phyloP scores from a whole-genome alignment of 2,113 vertebrate species.

The Varanus salvator region DNA sequence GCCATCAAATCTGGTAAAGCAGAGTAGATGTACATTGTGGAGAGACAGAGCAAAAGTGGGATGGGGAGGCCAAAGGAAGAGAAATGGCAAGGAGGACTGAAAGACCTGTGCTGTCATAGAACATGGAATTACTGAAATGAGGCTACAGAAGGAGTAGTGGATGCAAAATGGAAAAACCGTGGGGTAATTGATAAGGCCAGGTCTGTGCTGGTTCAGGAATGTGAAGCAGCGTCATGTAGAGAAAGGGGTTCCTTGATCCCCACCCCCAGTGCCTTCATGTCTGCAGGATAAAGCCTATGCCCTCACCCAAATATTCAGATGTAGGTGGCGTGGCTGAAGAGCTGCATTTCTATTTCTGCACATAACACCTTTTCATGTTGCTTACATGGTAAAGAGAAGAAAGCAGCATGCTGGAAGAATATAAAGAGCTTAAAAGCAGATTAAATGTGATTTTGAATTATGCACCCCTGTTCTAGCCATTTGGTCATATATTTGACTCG shows the following conservation, averaged over 20 bases:
- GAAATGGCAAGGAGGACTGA: background rate
- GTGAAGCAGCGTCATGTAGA: too few relatives aligned
- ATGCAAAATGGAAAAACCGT: background rate
- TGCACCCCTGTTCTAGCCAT: background rate
- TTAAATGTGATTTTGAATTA: background rate
- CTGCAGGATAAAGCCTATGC: background rate
- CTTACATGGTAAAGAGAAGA: background rate
- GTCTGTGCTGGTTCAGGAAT: background rate
- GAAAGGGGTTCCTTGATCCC: background rate
- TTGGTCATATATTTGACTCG: background rate
- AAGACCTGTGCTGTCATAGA: background rate
- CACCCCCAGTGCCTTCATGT: background rate
- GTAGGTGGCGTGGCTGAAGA: background rate
- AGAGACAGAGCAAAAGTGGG: background rate
- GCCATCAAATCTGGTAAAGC: background rate
- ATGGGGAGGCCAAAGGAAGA: too few relatives aligned
- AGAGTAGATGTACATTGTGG: background rate
- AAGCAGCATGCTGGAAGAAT: background rate
- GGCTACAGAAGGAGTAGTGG: background rate
- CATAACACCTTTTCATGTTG: background rate
- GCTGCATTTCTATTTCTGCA: background rate
- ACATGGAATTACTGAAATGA: background rate
- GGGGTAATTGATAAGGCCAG: too few relatives aligned
- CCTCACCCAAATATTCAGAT: background rate
- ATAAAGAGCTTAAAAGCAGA: too few relatives aligned